These are phyloP conservation scores for Aldrovandia affinis DNA, from an alignment of 2,797 vertebrate species.

Conservation along the genomic window DNA sequence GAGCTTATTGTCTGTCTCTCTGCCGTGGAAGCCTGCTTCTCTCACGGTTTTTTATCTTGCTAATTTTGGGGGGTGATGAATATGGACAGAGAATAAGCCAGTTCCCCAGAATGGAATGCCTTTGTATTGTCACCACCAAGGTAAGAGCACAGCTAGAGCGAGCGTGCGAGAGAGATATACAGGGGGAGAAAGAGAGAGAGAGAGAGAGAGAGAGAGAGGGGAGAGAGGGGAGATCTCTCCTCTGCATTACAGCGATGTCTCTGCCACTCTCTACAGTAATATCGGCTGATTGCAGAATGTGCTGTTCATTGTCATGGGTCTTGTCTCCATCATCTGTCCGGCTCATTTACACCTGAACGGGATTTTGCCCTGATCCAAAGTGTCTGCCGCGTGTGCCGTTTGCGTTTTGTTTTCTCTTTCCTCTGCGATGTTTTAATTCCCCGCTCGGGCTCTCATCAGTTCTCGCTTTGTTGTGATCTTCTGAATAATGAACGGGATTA, in stretches of 20 bases:
- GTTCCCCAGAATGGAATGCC: slow-evolving; percentile 18
- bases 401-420: not conserved
- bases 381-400: not conserved
- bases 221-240: not conserved
- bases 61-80: slow-evolving; percentile 12
- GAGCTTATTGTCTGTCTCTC: not conserved
- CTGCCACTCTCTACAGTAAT: not conserved
- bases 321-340: not conserved
- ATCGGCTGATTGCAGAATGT: not conserved
- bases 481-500: not conserved
- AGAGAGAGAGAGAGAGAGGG: not conserved
- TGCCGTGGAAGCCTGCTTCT: not conserved
- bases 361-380: not conserved
- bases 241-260: slow-evolving; percentile 8
- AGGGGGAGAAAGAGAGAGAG: not conserved
- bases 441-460: not conserved
- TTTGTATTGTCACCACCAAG: slow-evolving; percentile 22
- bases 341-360: not conserved
- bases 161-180: not conserved
- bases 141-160: not conserved
- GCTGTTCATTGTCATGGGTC: not conserved
- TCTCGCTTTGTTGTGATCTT: not conserved
- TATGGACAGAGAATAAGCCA: slow-evolving; percentile 5
- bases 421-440: not conserved
- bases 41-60: slow-evolving; percentile 10